These are phyloP conservation scores for Parnassius glacialis DNA, from an alignment of 2,888 invertebrate species.

Conservation along the genomic window DNA sequence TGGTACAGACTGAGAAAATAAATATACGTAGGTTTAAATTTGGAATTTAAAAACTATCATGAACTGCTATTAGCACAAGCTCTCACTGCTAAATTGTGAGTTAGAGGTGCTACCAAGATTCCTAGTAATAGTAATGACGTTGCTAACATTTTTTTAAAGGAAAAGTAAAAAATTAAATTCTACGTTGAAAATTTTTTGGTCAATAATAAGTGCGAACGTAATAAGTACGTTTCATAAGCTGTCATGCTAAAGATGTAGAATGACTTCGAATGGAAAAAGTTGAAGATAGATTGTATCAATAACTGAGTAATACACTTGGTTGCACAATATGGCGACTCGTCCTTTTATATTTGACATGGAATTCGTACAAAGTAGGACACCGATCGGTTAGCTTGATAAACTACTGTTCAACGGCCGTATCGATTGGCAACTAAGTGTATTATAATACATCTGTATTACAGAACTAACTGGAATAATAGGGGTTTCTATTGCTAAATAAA, in stretches of 20 bases:
- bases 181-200: too few species aligned
- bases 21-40: too few species aligned
- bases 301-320: slow-evolving; percentile 22
- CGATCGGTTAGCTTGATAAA: slow-evolving; percentile 32
- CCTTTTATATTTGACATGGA: slow-evolving; percentile 17
- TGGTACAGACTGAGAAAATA: too few species aligned
- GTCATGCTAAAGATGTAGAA: slow-evolving; percentile 20
- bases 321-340: slow-evolving; percentile 7
- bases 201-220: neutral
- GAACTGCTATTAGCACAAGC: too few species aligned
- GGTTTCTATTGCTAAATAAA: slow-evolving; percentile 14
- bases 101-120: too few species aligned
- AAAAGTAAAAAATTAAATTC: too few species aligned
- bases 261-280: neutral
- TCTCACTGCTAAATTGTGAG: too few species aligned
- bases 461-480: too few species aligned
- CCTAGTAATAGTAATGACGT: too few species aligned
- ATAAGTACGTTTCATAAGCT: neutral
- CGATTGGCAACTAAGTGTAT: slow-evolving; percentile 58
- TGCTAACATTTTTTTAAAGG: too few species aligned
- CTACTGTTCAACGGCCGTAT: slow-evolving; percentile 29
- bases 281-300: slow-evolving; percentile 5
- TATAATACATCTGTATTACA: slow-evolving; percentile 24
- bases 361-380: slow-evolving; percentile 29
- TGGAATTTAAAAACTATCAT: too few species aligned